Evolutionary conservation across 2,113 vertebrate species (phyloP).

Genomic region (Peromyscus californicus): DNA sequence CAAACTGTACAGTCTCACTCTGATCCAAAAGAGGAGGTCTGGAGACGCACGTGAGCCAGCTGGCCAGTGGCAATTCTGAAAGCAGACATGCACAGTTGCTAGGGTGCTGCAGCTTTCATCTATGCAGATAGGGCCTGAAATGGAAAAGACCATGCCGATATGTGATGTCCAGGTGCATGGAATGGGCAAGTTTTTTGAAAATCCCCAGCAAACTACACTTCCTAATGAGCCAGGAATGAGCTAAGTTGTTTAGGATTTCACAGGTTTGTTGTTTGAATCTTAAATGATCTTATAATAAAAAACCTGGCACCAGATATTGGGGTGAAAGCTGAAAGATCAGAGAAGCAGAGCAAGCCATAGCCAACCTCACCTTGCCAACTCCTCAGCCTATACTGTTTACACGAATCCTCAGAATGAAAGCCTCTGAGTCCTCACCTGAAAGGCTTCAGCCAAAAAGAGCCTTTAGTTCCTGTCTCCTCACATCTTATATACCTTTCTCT

Average conservation of each 20-base stretch:
- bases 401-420: too few relatives aligned
- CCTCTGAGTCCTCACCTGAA: too few relatives aligned
- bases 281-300: too few relatives aligned
- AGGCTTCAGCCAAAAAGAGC: too few relatives aligned
- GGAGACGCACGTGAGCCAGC: not conserved
- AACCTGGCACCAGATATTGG: too few relatives aligned
- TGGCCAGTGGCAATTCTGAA: not conserved
- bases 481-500: too few relatives aligned
- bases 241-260: not conserved
- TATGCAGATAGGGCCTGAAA: not conserved
- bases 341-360: too few relatives aligned
- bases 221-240: not conserved
- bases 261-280: not conserved
- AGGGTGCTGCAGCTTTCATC: not conserved
- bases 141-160: rapidly evolving
- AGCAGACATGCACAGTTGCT: not conserved
- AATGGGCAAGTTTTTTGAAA: not conserved
- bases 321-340: too few relatives aligned
- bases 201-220: not conserved
- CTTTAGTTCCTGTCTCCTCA: too few relatives aligned
- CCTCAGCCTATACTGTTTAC: too few relatives aligned
- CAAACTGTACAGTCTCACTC: not conserved
- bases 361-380: too few relatives aligned
- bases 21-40: not conserved
- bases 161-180: not conserved